Base-by-base conservation (phyloP, 1,140 invertebrate genomes). In the Drosophila rhopaloa region DNA sequence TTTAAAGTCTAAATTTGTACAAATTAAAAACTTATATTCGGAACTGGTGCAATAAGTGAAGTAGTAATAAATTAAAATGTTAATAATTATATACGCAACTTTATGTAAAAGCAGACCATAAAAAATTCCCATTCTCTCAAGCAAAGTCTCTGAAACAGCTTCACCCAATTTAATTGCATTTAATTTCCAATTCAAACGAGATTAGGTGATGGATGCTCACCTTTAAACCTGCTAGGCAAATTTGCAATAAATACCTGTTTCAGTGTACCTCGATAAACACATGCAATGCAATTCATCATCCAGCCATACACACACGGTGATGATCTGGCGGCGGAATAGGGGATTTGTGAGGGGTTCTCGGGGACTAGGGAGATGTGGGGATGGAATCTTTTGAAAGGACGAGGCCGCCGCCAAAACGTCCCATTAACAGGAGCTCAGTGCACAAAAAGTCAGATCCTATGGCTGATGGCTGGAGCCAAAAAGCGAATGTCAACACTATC, bases 401-500 rank as follows among this genome's bases (percentile, higher is more conserved):
- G 58, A 60, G 66, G 55, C 71, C 79, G 37, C 51, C 79, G 51
- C 65, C 68, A 58, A 79, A 85, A 61, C 76, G 76, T 79, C 75
- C 83, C 79, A 88, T 86, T 88, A 86, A 88, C 79, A 66, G 83
- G 47, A 83, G 78, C 78, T 76, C 83, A 88, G 83, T 86, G 83
- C 67, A 84, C 73, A 84, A 88, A 84, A 84, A 89, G 67, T 68
- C 80, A 65, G 67, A 60, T 38, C 60, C 56, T 44, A 51, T 63
- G 72, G 63, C 61, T 54, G 61, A 54, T 53, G 61, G 55, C 72
- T 48, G 84, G 76, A 89, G 85, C 73, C 84, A 90, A 90, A 89
- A 89, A 89, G 84, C 84, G 77, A 89, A 89, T 89, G 84, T 89
- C 84, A 89, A 89, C 84, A 89, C 84, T 85, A 89, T 89, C 84